A percentile compares a stretch with the other conserved stretches of the same genome.
Conservation (phyloP, 2,888 invertebrate species). For the Malacosoma neustria region DNA sequence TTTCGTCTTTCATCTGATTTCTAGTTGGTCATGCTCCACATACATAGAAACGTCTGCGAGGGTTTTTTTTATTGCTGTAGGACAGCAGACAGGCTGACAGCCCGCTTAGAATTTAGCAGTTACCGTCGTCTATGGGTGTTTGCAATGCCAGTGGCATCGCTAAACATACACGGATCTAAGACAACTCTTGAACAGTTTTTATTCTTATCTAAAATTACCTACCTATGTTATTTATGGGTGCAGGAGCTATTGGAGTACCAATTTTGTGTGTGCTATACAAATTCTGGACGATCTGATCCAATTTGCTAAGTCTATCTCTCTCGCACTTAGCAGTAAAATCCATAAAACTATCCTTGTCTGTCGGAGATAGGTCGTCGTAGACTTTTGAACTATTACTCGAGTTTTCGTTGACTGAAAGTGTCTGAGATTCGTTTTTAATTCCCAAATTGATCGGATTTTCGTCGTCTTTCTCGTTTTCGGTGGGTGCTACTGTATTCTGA, state of each 20-base stretch:
- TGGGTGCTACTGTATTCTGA: constrained; percentile 50
- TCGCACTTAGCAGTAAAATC: constrained; percentile 34
- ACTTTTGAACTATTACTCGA: constrained; percentile 31
- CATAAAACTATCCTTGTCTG: constrained; percentile 16
- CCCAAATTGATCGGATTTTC: constrained; percentile 37
- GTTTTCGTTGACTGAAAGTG: constrained; percentile 29
- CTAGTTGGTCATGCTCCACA: no score
- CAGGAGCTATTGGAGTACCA: constrained; percentile 33
- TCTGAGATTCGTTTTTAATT: constrained; percentile 26
- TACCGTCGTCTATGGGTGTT: no score
- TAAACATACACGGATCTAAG: no score
- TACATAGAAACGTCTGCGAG: no score
- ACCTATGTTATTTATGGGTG: constrained; percentile 30
- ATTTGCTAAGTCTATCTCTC: constrained; percentile 57
- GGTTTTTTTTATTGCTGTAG: no score
- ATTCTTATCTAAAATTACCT: constrained; percentile 7
- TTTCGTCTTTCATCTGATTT: no score
- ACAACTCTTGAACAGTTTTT: no score
- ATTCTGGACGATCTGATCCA: constrained; percentile 65
- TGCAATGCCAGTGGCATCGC: no score
- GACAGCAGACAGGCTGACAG: no score
- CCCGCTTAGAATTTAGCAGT: no score
- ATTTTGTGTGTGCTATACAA: constrained; percentile 60
- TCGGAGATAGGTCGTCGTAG: constrained; percentile 31
- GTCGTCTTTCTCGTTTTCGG: constrained; percentile 32